phyloP scores from a whole-genome alignment of 1,140 invertebrate genomes.

The Halotydeus destructor region DNA sequence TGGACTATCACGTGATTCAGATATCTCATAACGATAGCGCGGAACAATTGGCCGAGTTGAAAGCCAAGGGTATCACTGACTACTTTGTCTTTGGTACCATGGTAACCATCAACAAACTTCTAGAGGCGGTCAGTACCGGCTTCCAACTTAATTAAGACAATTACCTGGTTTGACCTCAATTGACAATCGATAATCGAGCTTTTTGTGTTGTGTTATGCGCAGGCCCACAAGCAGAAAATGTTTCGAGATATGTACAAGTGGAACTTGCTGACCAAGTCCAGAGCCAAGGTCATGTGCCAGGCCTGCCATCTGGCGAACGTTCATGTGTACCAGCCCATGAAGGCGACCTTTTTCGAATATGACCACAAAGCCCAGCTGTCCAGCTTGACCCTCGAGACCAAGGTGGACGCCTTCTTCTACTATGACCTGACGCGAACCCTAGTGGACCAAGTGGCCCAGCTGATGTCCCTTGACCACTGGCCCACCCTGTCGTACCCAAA shows the following conservation, averaged over 20 bases:
- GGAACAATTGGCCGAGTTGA: conserved; percentile 40
- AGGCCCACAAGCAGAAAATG: conserved; percentile 23
- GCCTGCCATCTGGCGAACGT: conserved; percentile 1
- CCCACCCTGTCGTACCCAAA: conserved; percentile 9
- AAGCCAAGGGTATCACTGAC: conserved; percentile 60
- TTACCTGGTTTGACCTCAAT: neutral
- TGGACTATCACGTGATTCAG: too few relatives aligned
- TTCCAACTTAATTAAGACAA: neutral
- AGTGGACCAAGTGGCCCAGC: too few relatives aligned
- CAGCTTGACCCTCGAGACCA: neutral
- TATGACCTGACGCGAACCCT: conserved; percentile 14
- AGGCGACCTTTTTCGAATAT: conserved; percentile 4
- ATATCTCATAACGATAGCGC: too few relatives aligned
- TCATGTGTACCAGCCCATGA: conserved; percentile 7
- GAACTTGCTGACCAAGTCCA: conserved; percentile 37
- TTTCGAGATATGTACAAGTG: conserved; percentile 34
- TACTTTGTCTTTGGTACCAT: conserved; percentile 56
- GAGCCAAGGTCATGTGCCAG: conserved; percentile 10
- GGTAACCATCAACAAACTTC: conserved; percentile 40
- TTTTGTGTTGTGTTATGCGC: neutral
- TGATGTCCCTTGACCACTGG: too few relatives aligned
- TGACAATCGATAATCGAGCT: neutral
- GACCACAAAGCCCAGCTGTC: conserved; percentile 2
- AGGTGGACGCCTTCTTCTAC: conserved; percentile 17
- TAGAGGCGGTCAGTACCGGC: conserved; percentile 28